Base-by-base conservation (phyloP, 1,140 invertebrate genomes). In the Antheraea mylitta region DNA sequence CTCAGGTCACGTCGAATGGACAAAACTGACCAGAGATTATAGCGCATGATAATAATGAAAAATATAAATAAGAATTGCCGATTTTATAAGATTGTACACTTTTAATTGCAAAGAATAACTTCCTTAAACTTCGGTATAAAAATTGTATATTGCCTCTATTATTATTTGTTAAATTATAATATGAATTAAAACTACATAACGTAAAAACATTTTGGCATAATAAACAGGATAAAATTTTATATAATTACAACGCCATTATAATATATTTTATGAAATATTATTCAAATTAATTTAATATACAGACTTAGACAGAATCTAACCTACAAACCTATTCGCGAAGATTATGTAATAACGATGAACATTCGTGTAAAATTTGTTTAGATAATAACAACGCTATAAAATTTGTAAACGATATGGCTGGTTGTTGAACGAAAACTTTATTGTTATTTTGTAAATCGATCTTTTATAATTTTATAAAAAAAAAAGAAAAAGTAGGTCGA, bases 401-500 rank as follows among this genome's bases (percentile, higher is more conserved):
- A 53, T 9, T 7, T 42, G 11, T 42, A 42, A 42, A 42, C 45
- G 5, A 53, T 53, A 53, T 53, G 45, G 45, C 45, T 53, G 16
- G 45, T 53, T 42, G 7, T 42, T 42, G 45, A 53, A n/a, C 13
- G 16, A 53, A 53, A 53, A 16, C 45, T 53, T 42, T 42, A 53
- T 53, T 53, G 45, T 53, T 53, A 53, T 53, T 53, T 53, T 16
- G 45, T 53, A 53, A 53, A 53, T 13, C 45, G 45, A 53, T 53
- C 45, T 53, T 53, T 53, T 53, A 16, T 13, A 16, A n/a, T 13
- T n/a, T 42, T 42, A 16, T 16, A 53, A 53, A 16, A 53, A 53
- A 53, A 53, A 53, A 53, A 53, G 45, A 16, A 53, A 53, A 53
- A 53, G 45, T 53, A 53, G 45, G 45, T 53, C 45, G 45, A 53